Evolutionary conservation across 2,113 vertebrate species (phyloP).

Genomic region (Megalops atlanticus): DNA sequence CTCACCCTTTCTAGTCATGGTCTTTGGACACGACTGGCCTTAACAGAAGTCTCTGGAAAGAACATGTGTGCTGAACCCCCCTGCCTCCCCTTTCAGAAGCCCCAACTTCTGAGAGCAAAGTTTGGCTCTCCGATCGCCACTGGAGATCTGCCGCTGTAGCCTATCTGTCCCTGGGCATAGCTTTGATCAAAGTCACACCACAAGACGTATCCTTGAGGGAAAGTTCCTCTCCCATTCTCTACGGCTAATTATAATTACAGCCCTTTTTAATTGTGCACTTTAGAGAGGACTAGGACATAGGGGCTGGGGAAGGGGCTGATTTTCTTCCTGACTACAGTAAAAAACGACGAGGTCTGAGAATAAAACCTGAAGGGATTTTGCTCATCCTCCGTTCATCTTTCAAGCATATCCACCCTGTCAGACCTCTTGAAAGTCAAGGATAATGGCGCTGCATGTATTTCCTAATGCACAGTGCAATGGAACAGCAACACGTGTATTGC

Average conservation of each 20-base stretch:
- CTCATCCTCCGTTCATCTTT: background rate
- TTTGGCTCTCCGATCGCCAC: constrained; percentile 49
- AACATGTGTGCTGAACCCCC: constrained; percentile 53
- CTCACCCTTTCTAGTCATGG: background rate
- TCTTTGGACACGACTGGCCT: constrained; percentile 28
- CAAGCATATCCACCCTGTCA: background rate
- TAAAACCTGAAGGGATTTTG: constrained; percentile 59
- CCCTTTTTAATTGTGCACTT: constrained; percentile 68
- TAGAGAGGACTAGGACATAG: constrained; percentile 67
- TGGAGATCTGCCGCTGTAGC: constrained; percentile 73
- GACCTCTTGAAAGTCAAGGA: background rate
- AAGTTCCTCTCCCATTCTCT: constrained; percentile 58
- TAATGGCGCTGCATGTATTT: constrained; percentile 35
- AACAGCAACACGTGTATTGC: constrained; percentile 28
- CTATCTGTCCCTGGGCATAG: constrained; percentile 69
- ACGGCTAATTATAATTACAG: constrained; percentile 70
- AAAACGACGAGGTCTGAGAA: constrained; percentile 39
- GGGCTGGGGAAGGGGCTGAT: constrained; percentile 45
- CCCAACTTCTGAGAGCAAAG: constrained; percentile 56
- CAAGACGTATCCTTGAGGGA: constrained; percentile 74
- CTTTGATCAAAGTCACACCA: constrained; percentile 76
- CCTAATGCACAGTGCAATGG: no score
- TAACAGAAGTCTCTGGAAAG: constrained; percentile 44
- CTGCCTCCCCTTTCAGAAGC: background rate
- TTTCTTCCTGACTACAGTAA: constrained; percentile 40